Percentiles rank a stretch among this genome's conserved stretches.
Evolutionary conservation across 2,888 invertebrate species (phyloP).

Genomic region (Caenorhabditis sulstoni): DNA sequence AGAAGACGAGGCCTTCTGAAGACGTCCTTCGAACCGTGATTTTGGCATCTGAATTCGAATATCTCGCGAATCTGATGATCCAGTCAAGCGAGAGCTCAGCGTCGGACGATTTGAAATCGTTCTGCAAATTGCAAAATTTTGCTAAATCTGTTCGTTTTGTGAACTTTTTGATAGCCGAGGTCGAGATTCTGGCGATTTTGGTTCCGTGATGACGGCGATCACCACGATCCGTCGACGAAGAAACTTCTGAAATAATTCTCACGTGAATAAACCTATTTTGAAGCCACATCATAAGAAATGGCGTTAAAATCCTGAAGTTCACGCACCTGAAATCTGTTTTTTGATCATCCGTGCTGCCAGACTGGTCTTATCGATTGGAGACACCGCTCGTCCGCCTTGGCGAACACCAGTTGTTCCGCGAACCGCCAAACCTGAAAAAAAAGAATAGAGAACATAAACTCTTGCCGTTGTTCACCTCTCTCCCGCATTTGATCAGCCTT

Average conservation of each 20-base stretch:
- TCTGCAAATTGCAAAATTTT: constrained; percentile 5
- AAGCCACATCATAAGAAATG: too few relatives aligned
- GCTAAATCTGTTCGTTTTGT: not conserved
- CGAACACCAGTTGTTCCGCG: constrained; percentile 76
- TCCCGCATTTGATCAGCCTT: constrained; percentile 64
- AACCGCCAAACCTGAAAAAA: constrained; percentile 60
- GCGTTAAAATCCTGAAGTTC: too few relatives aligned
- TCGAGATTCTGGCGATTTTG: constrained; percentile 35
- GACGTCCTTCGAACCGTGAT: constrained; percentile 34
- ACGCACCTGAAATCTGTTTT: constrained; percentile 17
- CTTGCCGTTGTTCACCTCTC: constrained; percentile 51
- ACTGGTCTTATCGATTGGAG: constrained; percentile 63
- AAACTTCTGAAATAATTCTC: constrained; percentile 15
- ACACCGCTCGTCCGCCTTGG: constrained; percentile 64
- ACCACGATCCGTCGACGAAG: constrained; percentile 31
- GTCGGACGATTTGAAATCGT: constrained; percentile 40
- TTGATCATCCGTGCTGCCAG: constrained; percentile 44
- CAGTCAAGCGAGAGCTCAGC: constrained; percentile 27
- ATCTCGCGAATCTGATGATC: not conserved
- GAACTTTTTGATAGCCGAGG: constrained; percentile 40
- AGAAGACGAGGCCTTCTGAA: constrained; percentile 14
- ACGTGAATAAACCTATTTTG: not conserved
- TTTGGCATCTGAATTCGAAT: constrained; percentile 9
- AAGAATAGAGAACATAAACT: too few relatives aligned
- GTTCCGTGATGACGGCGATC: not conserved